Base-by-base conservation (phyloP, 2,888 invertebrate genomes). In the Epirrhoe tristata region DNA sequence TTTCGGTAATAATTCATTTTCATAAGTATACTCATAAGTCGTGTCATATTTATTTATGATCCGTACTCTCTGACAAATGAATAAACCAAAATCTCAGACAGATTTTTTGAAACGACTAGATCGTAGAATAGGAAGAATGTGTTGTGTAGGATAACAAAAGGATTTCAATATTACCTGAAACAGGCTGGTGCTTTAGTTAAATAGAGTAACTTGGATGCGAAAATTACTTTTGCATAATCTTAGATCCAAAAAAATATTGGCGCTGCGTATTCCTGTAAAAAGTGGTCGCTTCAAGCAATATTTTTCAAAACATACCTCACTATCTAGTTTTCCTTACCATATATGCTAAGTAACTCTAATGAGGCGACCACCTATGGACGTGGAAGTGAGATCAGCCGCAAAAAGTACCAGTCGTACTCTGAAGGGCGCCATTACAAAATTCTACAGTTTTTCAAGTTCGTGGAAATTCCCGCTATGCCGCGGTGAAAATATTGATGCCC, bases 371-470 rank as follows among this genome's bases (percentile, higher is more conserved):
- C 76, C 78, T 78, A 76, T 77, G 80, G 81, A 79, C 72, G 77
- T 80, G 75, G 81, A 80, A 80, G 80, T 81, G 83, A 84, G 84
- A 83, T 81, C 81, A 74, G 72, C 58, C 54, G 70, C 67, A 88
- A 89, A 63, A 68, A 64, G 52, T 86, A 84, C 85, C 84, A 83
- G 89, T 85, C 81, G 52, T 81, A 84, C 85, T 87, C 85, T 84
- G 88, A 86, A 87, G 86, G 84, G 84, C 85, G 81, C 86, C 87
- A 86, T 90, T 90, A 90, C 86, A 81, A 87, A 87, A 89, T 88
- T 87, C 87, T 78, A 78, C 80, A 80, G 84, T 87, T 90, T 89
- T 90, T 88, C 81, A 77, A 70, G 58, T 82, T 73, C 77, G 87
- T 82, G 83, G 80, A 75, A 74, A 83, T 84, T 81, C 84, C 54